Evolutionary conservation across 2,888 invertebrate genomes (phyloP), one percentile per base, ranked within the genome.

Genomic region (Bombylius major): DNA sequence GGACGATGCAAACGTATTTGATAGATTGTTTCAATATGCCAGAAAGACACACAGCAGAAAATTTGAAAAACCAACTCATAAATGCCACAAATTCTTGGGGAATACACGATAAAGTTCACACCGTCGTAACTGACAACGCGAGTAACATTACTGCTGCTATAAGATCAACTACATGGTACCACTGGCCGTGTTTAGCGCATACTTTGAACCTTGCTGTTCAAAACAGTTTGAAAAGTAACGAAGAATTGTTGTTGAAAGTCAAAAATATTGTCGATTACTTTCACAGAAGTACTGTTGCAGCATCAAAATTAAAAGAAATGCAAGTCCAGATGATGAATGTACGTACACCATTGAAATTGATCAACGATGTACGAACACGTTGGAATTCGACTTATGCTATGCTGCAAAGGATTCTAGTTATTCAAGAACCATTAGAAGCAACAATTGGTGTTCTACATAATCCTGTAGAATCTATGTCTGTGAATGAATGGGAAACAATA

Each of bases 351-450:
- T 58, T 65, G 44, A 64, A 66, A 63, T 59, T 66, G 11, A 64
- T 64, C 54, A 64, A 65, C 62, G 65, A 66, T 52, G 62, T 66
- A 36, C 50, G 42, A 1, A 65, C 65, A 47, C 58, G 65, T 3
- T 65, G 65, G 63, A 64, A 65, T 52, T 60, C 59, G 31, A 62
- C 45, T 51, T 61, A 61, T 50, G 57, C 55, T 51, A 63, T 64
- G 62, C 50, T 65, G 11, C 62, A 65, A 47, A 56, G 64, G 46
- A 50, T 66, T 51, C 50, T 60, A 39, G 8, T 53, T 48, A 56
- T 63, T 23, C 65, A 64, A 62, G 55, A 59, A 32, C 62, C 39
- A 9, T 39, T 39, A 11, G 9, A 39, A 39, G 39, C 39, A 39
- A 39, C 39, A 8, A 42, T 42, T 11, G 39, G 39, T 42, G 11